These are phyloP conservation scores for Ennomos erosarius DNA, from an alignment of 2,888 invertebrate species.

Conservation along the genomic window DNA sequence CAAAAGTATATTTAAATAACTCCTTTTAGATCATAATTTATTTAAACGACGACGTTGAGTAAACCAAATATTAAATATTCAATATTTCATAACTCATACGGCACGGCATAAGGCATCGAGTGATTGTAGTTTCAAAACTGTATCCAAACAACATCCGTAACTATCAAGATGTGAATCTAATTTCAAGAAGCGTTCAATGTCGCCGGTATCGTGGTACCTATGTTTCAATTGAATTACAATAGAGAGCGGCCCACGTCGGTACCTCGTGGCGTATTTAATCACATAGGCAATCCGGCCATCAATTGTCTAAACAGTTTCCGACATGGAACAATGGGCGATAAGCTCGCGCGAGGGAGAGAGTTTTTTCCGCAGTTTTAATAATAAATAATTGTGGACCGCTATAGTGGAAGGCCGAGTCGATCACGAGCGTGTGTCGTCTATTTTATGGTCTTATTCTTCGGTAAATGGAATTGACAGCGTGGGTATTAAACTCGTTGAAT, in stretches of 20 bases:
- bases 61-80: slow-evolving; percentile 48
- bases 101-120: slow-evolving; percentile 48
- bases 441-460: slow-evolving; percentile 54
- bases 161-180: slow-evolving; percentile 61
- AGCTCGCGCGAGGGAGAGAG: slow-evolving; percentile 56
- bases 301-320: slow-evolving; percentile 65
- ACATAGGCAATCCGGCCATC: slow-evolving; percentile 53
- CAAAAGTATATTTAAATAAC: slow-evolving; percentile 45
- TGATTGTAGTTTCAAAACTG: slow-evolving; percentile 69
- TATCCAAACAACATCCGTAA: slow-evolving; percentile 63
- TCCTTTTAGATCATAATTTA: slow-evolving; percentile 46
- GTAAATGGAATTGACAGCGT: slow-evolving; percentile 47
- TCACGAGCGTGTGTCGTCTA: slow-evolving; percentile 66
- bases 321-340: slow-evolving; percentile 65
- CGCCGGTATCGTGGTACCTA: slow-evolving; percentile 63
- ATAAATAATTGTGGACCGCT: slow-evolving; percentile 68
- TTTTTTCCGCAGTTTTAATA: slow-evolving; percentile 71
- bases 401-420: slow-evolving; percentile 65
- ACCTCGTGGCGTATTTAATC: slow-evolving; percentile 52
- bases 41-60: slow-evolving; percentile 43
- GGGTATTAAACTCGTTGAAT: slow-evolving; percentile 35
- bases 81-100: slow-evolving; percentile 53
- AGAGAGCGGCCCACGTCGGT: slow-evolving; percentile 67
- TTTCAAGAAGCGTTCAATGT: slow-evolving; percentile 76
- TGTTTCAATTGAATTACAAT: slow-evolving; percentile 71